Evolutionary conservation across 1,140 invertebrate species (phyloP), one percentile per base, ranked within the genome.

Genomic region (Lasioglossum baleicum): DNA sequence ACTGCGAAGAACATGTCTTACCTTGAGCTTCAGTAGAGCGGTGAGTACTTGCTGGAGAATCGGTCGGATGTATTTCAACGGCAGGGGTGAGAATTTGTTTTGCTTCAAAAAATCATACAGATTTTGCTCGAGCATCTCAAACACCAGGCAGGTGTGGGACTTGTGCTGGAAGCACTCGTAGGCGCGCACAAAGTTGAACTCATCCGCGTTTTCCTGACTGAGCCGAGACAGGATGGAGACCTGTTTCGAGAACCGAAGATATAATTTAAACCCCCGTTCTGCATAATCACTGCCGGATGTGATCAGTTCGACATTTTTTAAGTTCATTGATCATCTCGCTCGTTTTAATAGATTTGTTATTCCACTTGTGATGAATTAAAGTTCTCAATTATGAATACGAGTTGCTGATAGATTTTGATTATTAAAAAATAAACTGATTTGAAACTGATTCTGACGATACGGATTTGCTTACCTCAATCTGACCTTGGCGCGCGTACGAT

Each of bases 101-200:
- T 99, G 98, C 93, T 99, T 99, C 70, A 99, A 95, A 93, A 99
- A 99, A 94, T 99, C 99, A 94, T 99, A 99, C 73, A 99, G 95
- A 94, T 99, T 99, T 94, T 99, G 99, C 92, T 99, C 99, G 83
- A 99, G 95, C 98, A 99, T 99, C 94, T 99, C 99, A 93, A 99
- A 99, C 87, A 99, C 99, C 91, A 99, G 95, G 94, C 99, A 99
- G 42, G 99, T 99, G 94, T 99, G 99, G 90, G 98, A 99, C 93
- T 99, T 99, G 94, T 99, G 99, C 93, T 99, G 98, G 94, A 99
- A 99, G 94, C 99, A 99, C 93, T 99, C 99, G 93, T 98, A 99
- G 17, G 99, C 99, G 77, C 99, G 97, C 79, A 99, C 99, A 95
- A 99, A 99, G 94, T 99, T 99, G 94, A 98, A 98, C 94, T 99